A percentile compares a stretch with the other conserved stretches of the same genome.
Evolutionary conservation across 2,888 invertebrate species (phyloP).

Genomic region (Tipula lateralis): DNA sequence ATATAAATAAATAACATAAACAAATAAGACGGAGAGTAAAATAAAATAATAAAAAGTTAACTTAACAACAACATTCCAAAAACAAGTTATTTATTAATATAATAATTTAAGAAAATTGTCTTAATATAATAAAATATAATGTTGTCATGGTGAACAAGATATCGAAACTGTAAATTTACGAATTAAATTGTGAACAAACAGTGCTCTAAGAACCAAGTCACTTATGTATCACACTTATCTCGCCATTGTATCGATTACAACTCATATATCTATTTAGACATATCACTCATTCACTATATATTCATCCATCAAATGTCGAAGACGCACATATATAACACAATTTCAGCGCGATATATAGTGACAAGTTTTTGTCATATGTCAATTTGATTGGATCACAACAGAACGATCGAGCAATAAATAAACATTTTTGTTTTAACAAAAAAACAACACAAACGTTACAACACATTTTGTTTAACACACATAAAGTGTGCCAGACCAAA

Average conservation of each 20-base stretch:
- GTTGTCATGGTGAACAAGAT: constrained; percentile 11
- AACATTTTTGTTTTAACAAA: too few species aligned
- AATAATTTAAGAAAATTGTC: neutral
- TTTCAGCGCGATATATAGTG: neutral
- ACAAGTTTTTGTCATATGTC: neutral
- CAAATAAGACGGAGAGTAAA: neutral
- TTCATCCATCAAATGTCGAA: constrained; percentile 12
- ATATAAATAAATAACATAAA: neutral
- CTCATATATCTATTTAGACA: neutral
- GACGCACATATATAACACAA: neutral
- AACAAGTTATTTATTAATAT: neutral
- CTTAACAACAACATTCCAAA: neutral
- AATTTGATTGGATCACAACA: neutral
- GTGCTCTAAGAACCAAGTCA: neutral
- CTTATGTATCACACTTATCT: too few species aligned
- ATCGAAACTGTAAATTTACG: neutral
- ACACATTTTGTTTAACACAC: neutral
- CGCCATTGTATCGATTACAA: too few species aligned
- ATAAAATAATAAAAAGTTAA: neutral
- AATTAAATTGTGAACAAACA: neutral
- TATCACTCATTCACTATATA: neutral
- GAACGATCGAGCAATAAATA: neutral
- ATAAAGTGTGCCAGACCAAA: constrained; percentile 3
- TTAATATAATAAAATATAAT: neutral
- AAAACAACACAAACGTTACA: neutral